Evolutionary conservation across 1,140 invertebrate genomes (phyloP), one percentile per base, ranked within the genome.

Genomic region (Pararge aegeria): DNA sequence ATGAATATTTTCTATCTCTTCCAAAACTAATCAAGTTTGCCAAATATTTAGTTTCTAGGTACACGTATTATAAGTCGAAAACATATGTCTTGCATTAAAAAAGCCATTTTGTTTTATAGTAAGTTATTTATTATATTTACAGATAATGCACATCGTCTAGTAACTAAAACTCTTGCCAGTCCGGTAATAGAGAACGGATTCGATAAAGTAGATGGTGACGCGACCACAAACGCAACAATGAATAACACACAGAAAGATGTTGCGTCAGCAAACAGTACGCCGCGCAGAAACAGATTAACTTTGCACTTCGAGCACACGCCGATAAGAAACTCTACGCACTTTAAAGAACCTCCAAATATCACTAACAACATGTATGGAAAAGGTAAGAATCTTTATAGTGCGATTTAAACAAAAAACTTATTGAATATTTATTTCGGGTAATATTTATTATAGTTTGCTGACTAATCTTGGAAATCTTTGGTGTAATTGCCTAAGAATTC

Each of bases 271-370:
- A 83, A 73, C 48, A 89, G 86, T 44, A 91, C 90, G 16, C 90
- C 89, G 5, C 69, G 80, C 24, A 70, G 84, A 38, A 90, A 91
- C 49, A 86, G 92, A 63, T 78, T 92, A 18, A 92, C 91, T 0
- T 62, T 92, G 29, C 91, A 92, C 51, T 90, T 92, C 59, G 92
- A 93, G 19, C 89, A 91, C 52, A 92, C 91, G 12, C 92, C 92
- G 2, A 75, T 90, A 10, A 86, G 92, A 68, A 91, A 91, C 19
- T 93, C 93, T 2, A 83, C 91, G 20, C 92, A 93, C 67, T 84
- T 93, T 42, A 91, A 94, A 62, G 95, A 96, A 72, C 93, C 94
- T 0, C 93, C 93, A 1, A 77, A 73, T 55, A 61, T 84, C 18
- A 53, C 40, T 3, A 83, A 68, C 58, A 61, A 73, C 46, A 74